Evolutionary conservation across 2,797 vertebrate genomes (phyloP).

Genomic region (Epinephelus awoara): DNA sequence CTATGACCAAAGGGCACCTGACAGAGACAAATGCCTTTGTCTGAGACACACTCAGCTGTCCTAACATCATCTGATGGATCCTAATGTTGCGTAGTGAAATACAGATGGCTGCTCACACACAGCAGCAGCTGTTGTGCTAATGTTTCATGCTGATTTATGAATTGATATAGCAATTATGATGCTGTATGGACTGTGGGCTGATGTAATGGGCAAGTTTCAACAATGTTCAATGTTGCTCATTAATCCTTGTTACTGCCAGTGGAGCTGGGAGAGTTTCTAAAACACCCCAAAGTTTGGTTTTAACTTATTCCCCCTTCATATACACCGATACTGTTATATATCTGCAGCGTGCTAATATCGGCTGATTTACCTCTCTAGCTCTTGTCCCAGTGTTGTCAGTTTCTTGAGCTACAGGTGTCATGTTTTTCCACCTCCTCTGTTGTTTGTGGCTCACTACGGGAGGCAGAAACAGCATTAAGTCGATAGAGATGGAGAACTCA

Average conservation of each 20-base stretch:
- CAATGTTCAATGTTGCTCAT: neutral
- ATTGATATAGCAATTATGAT: constrained; percentile 31
- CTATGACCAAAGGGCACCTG: constrained; percentile 18
- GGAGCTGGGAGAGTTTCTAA: neutral
- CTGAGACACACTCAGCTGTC: constrained; percentile 46
- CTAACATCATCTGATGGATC: constrained; percentile 55
- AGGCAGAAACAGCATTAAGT: constrained; percentile 10
- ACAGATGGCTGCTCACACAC: constrained; percentile 57
- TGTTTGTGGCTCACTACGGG: constrained; percentile 32
- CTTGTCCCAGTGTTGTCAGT: neutral
- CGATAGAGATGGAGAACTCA: constrained; percentile 6
- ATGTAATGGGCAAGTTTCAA: constrained; percentile 8
- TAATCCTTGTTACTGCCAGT: constrained; percentile 2
- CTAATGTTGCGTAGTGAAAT: constrained; percentile 59
- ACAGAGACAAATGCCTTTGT: constrained; percentile 35
- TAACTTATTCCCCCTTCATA: neutral
- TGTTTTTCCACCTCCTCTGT: constrained; percentile 29
- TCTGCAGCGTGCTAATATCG: neutral
- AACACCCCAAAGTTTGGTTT: neutral
- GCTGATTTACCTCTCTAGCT: neutral
- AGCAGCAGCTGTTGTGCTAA: constrained; percentile 64
- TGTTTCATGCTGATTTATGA: constrained; percentile 53
- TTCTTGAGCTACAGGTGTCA: constrained; percentile 9
- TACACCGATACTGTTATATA: neutral
- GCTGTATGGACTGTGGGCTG: constrained; percentile 1